Conservation (phyloP, 2,797 vertebrate genomes). For the Phoxinus dragarum region DNA sequence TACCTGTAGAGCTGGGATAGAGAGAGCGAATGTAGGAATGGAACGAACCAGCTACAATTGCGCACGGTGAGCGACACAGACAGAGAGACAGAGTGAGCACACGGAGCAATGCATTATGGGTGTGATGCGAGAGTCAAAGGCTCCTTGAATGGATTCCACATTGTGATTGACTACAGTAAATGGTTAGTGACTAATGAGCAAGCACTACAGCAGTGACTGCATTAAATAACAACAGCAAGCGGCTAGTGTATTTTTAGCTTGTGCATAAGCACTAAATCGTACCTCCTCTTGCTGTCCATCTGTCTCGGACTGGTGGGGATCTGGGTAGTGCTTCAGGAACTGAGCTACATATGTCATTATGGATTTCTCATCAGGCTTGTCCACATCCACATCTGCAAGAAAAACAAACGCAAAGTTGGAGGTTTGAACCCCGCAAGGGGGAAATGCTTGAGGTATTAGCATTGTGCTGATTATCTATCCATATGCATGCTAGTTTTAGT, state of each 20-base stretch:
- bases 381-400: conserved; percentile 93
- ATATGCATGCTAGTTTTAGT: neutral
- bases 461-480: neutral
- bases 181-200: conserved; percentile 31
- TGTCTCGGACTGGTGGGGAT: conserved; percentile 79
- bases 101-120: conserved; percentile 64
- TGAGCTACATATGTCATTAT: conserved; percentile 99
- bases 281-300: conserved; percentile 92
- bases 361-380: conserved; percentile 98
- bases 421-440: neutral
- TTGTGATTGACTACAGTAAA: conserved; percentile 36
- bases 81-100: conserved; percentile 67
- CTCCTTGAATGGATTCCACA: conserved; percentile 39
- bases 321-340: conserved; percentile 95
- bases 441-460: neutral
- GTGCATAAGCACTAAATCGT: conserved; percentile 58
- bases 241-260: conserved; percentile 45
- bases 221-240: conserved; percentile 51
- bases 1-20: conserved; percentile 82
- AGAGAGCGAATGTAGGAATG: conserved; percentile 88
- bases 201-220: conserved; percentile 42
- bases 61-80: conserved; percentile 66
- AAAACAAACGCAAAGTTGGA: conserved; percentile 7
- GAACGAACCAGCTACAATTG: conserved; percentile 78
- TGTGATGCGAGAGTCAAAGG: conserved; percentile 32